phyloP scores from a whole-genome alignment of 2,113 vertebrate genomes.

The Alethe castanea region DNA sequence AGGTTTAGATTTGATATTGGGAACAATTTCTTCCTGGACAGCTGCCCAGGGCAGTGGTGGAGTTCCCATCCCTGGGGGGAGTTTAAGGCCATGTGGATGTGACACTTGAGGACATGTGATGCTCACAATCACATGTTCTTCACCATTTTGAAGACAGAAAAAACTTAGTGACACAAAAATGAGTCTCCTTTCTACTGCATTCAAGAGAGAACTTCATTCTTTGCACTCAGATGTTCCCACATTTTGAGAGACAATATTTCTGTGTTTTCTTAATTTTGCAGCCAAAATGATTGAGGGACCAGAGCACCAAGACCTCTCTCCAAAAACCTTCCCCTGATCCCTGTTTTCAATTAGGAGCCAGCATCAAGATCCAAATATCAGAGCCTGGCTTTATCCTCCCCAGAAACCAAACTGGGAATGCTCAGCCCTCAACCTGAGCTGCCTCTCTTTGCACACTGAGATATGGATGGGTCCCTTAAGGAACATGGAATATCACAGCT shows the following conservation, averaged over 20 bases:
- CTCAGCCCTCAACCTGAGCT: not conserved
- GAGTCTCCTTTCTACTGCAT: not conserved
- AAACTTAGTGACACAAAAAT: rapidly evolving
- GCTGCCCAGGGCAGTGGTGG: not conserved
- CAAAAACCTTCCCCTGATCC: not conserved
- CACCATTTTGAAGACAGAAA: not conserved
- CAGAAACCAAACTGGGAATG: not conserved
- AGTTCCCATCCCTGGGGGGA: not conserved
- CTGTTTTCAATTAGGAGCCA: rapidly evolving
- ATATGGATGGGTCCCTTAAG: too few species aligned
- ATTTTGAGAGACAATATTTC: not conserved
- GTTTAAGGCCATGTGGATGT: not conserved
- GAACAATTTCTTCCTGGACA: not conserved
- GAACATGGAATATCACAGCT: not conserved
- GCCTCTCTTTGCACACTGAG: rapidly evolving
- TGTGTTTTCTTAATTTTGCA: not conserved
- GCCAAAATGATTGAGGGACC: not conserved
- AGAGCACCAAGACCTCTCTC: not conserved
- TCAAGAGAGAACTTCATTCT: not conserved
- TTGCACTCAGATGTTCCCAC: rapidly evolving
- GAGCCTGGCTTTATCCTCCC: not conserved
- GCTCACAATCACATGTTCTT: rapidly evolving
- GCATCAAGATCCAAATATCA: not conserved
- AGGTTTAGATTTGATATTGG: not conserved
- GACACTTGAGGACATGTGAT: too few species aligned